Base-by-base conservation (phyloP, 92 coral and sea anemone genomes). In the Epizoanthus stellaris region DNA sequence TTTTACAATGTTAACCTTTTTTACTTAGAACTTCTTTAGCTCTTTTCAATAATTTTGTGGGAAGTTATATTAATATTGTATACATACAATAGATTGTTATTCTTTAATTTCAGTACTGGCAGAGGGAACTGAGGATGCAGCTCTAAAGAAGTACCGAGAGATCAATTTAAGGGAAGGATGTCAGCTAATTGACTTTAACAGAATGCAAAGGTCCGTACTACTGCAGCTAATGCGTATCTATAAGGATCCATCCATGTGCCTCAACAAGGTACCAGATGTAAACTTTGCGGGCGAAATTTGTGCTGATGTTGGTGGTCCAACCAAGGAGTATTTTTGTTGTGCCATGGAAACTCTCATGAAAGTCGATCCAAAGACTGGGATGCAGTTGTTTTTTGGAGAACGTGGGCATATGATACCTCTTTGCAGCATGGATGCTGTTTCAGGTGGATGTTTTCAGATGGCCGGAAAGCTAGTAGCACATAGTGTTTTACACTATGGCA, bases 391-490 rank as follows among this genome's bases (percentile, higher is more conserved):
- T 82, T 30, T 30, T 30, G 86, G 86, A 49, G 85, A 79, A 12
- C 40, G 38, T 67, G 89, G 53, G 42, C 85, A 87, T 47, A 59
- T 17, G 67, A 73, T 87, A 23, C 90, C 90, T 10, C 77, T 87
- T 11, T 80, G 73, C 63, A 42, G 21, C 12, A 70, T 80, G 34
- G 90, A 87, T 67, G 85, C 81, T 21, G 53, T 87, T 17, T 80
- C 85, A 36, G 80, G 73, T 11, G 90, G 85, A 16, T 80, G 85
- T 71, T 87, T 87, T 66, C 42, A 8, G 7, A 87, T 87, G 80
- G 90, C 85, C 15, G 86, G 90, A 12, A 79, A 79, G 53, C 70
- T 87, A 73, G 54, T 79, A 25, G 90, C 90, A 40, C 66, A 61
- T 56, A 87, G 90, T 64, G 58, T 80, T 7, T 61, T 87, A 36